Base-by-base conservation (phyloP, 2,888 invertebrate genomes). In the Helleia helle region DNA sequence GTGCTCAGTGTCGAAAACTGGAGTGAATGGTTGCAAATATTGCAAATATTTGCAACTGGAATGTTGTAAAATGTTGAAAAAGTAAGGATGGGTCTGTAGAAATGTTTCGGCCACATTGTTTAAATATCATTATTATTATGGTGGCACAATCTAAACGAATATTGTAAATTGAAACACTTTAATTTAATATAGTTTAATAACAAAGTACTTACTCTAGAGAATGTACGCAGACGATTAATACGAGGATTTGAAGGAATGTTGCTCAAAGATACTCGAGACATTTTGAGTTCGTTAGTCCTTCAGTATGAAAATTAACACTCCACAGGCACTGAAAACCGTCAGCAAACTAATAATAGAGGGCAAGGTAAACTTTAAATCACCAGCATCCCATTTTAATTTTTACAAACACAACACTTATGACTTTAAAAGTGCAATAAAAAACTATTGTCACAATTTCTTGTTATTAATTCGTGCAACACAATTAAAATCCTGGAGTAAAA, bases 191-290 rank as follows among this genome's bases (percentile, higher is more conserved):
- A n/a, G n/a, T 38, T 44, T 36, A 43, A 40, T 48, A 41, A 14
- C 39, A 18, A n/a, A 31, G 26, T 34, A 66, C 84, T 80, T 62
- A 83, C 84, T 72, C 83, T 76, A 48, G 81, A 84, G 70, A 66
- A 75, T 38, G 83, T 84, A 62, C 83, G 66, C 47, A 83, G 63
- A 40, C 84, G 75, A 58, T 59, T 77, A 46, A 84, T 79, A 49
- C 83, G 67, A 51, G 83, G 83, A 54, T 84, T 84, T 47, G 84
- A 81, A 49, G 83, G 79, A 49, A 83, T 71, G 65, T 83, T 85
- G 54, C 71, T 83, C 44, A 85, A 65, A 52, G 84, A 84, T 55
- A 73, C 75, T 58, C 81, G 81, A 51, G 84, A 85, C 84, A 85
- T 85, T 52, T 65, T 71, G 52, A 51, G 30, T 17, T 40, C 17